Conservation (phyloP, 37 sponge, comb jelly and placozoan species). For the Chondrosia reniformis region DNA sequence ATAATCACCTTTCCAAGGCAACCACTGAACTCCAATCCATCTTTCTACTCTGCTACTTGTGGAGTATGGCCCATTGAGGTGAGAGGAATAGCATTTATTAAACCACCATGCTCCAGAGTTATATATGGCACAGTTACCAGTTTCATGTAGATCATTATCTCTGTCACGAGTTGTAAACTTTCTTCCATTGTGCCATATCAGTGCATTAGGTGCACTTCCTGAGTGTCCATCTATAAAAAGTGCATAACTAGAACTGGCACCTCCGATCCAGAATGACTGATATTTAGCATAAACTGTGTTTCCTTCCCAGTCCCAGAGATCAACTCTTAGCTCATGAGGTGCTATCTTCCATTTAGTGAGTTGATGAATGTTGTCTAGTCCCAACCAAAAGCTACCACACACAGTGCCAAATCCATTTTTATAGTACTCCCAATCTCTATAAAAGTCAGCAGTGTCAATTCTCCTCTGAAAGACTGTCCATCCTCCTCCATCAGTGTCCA, state of each 20-base stretch:
- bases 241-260: neutral
- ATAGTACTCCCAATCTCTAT: neutral
- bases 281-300: neutral
- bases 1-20: neutral
- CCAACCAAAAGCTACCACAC: neutral
- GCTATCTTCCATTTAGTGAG: neutral
- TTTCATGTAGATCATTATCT: constrained; percentile 8
- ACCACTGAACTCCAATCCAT: constrained; percentile 3
- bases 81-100: neutral
- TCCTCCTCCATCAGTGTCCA: constrained; percentile 18
- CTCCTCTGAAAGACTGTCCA: constrained; percentile 13
- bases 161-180: constrained; percentile 14
- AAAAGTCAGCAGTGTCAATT: neutral
- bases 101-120: constrained; percentile 26
- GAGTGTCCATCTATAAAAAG: neutral
- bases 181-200: neutral
- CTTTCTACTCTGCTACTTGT: neutral
- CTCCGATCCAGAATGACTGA: neutral
- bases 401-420: constrained; percentile 1
- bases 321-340: neutral
- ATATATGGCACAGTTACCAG: neutral
- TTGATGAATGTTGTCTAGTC: neutral
- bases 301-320: neutral
- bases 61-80: constrained; percentile 11
- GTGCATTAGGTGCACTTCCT: neutral